phyloP scores from a whole-genome alignment of 1,140 invertebrate genomes.

The Phortica variegata region DNA sequence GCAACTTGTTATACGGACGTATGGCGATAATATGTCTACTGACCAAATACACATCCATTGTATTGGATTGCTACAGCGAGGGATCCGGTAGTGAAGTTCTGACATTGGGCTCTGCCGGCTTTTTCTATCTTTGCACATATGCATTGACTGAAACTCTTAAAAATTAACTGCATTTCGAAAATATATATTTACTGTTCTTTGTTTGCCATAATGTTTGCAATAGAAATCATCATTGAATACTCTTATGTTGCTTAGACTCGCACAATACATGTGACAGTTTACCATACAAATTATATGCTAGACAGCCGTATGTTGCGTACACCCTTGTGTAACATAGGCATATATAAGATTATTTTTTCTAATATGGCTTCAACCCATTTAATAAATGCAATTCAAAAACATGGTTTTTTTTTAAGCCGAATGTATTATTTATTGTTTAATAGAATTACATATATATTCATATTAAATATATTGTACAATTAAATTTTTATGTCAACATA shows the following conservation, averaged over 20 bases:
- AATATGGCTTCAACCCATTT: no score
- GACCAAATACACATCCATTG: constrained; percentile 24
- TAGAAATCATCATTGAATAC: no score
- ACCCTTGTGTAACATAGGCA: no score
- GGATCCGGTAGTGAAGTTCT: constrained; percentile 29
- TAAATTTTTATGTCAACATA: constrained; percentile 46
- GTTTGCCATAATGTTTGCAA: no score
- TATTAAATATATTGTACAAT: background rate
- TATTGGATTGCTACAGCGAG: constrained; percentile 28
- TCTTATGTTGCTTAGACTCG: no score
- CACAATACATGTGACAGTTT: no score
- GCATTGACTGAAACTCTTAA: background rate
- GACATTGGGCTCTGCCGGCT: constrained; percentile 28
- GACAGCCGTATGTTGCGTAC: no score
- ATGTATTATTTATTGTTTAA: background rate
- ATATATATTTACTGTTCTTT: background rate
- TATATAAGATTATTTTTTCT: no score
- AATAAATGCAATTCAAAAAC: no score
- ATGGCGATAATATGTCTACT: constrained; percentile 31
- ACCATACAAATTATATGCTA: no score
- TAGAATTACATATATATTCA: background rate
- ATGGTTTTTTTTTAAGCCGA: no score
- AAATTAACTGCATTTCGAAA: background rate
- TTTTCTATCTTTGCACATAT: constrained; percentile 26
- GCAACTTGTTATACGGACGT: constrained; percentile 23